Conservation (phyloP, 1,140 invertebrate species). For the Bombus huntii region DNA sequence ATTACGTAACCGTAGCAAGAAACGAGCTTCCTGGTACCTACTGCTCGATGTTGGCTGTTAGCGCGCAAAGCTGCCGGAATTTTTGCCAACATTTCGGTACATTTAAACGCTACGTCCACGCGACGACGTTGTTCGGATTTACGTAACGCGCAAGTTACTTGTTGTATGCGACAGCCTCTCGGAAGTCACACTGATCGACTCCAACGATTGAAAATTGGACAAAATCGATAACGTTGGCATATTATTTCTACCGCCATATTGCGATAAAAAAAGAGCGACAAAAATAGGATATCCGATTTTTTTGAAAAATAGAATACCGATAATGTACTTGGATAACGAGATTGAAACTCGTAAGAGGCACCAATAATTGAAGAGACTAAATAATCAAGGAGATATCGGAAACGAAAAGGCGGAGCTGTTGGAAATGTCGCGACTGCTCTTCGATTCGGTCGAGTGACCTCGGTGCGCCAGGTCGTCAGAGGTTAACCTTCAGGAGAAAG, state of each 20-base stretch:
- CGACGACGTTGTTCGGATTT: neutral
- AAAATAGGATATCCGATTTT: neutral
- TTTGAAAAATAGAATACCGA: too few species aligned
- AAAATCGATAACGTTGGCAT: too few species aligned
- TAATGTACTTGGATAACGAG: too few species aligned
- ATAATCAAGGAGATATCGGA: neutral
- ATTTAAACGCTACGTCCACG: neutral
- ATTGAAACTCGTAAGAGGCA: too few species aligned
- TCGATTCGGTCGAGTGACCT: neutral
- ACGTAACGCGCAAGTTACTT: neutral
- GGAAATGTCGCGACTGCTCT: neutral
- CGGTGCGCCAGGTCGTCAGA: neutral
- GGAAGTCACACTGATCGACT: neutral
- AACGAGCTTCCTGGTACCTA: too few species aligned
- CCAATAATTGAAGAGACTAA: neutral
- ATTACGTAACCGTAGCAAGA: neutral
- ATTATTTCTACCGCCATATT: too few species aligned
- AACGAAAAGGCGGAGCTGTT: neutral
- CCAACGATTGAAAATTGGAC: neutral
- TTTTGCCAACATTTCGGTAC: neutral
- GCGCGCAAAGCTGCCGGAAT: neutral
- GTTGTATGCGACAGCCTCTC: neutral
- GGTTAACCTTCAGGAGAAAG: constrained; percentile 41
- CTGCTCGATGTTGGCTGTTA: neutral
- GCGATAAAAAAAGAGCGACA: too few species aligned